Evolutionary conservation across 2,113 vertebrate genomes (phyloP).

Genomic region (Polypterus senegalus): DNA sequence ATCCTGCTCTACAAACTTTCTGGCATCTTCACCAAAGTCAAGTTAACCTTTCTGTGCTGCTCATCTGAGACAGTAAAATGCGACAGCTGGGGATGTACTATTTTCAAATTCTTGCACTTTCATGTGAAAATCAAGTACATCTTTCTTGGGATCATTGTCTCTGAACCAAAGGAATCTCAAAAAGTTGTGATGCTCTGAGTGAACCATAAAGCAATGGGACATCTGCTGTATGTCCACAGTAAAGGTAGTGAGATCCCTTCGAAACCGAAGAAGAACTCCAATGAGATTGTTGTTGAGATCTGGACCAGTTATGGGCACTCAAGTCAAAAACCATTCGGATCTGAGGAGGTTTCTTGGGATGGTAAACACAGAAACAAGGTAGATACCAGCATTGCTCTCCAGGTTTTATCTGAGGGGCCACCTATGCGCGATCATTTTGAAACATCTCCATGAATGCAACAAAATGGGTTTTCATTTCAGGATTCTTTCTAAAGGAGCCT

Average conservation of each 20-base stretch:
- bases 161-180: neutral
- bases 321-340: conserved; percentile 14
- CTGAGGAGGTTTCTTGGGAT: neutral
- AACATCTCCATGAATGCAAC: neutral
- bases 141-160: conserved; percentile 3
- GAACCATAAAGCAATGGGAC: neutral
- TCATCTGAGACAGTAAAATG: no score
- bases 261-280: conserved; percentile 5
- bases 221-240: conserved; percentile 2
- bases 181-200: neutral
- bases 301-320: conserved; percentile 12
- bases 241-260: neutral
- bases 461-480: neutral
- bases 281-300: conserved; percentile 8
- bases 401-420: neutral
- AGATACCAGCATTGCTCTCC: conserved; percentile 7
- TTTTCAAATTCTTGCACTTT: neutral
- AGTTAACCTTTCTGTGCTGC: neutral
- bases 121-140: conserved; percentile 3
- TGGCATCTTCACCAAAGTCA: neutral
- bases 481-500: neutral
- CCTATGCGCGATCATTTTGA: neutral
- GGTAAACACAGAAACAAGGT: conserved; percentile 2
- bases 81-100: neutral
- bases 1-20: neutral